Percentiles rank a stretch among this genome's conserved stretches.
phyloP scores from a whole-genome alignment of 2,113 vertebrate genomes.

The Antennarius striatus region DNA sequence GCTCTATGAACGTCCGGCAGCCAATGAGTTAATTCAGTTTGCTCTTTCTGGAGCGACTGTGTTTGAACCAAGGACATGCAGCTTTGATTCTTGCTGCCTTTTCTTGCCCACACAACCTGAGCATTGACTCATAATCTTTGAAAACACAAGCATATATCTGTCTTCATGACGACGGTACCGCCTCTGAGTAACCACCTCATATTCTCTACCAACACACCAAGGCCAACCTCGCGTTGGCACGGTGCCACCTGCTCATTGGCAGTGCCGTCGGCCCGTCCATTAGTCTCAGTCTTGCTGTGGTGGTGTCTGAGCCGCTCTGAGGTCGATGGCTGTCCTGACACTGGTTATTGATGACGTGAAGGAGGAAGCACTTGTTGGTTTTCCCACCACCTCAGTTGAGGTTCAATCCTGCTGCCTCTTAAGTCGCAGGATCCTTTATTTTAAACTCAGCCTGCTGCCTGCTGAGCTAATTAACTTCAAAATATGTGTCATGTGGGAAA shows the following conservation, averaged over 20 bases:
- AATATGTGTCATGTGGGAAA: constrained; percentile 1
- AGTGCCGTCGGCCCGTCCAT: constrained; percentile 11
- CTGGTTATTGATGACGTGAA: constrained; percentile 49
- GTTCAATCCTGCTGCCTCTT: constrained; percentile 32
- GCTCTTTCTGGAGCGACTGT: constrained; percentile 15
- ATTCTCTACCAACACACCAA: constrained; percentile 6
- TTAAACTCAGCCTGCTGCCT: constrained; percentile 18
- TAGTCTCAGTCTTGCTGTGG: constrained; percentile 16
- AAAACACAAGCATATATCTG: background rate
- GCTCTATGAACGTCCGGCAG: too few species aligned
- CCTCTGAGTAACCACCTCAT: background rate
- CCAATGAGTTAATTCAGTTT: constrained; percentile 34
- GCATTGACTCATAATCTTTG: constrained; percentile 22
- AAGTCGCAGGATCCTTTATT: constrained; percentile 10
- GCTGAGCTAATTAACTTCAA: constrained; percentile 29
- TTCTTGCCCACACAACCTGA: constrained; percentile 6
- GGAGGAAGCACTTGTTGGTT: constrained; percentile 39
- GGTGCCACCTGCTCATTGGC: background rate
- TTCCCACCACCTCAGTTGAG: constrained; percentile 35
- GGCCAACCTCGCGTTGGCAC: constrained; percentile 5
- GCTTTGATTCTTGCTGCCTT: background rate
- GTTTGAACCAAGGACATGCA: constrained; percentile 36
- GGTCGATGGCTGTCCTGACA: constrained; percentile 53
- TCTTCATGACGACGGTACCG: constrained; percentile 17
- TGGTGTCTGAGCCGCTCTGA: constrained; percentile 23